Conservation (phyloP, 2,888 invertebrate species). For the Marronus borbonicus region DNA sequence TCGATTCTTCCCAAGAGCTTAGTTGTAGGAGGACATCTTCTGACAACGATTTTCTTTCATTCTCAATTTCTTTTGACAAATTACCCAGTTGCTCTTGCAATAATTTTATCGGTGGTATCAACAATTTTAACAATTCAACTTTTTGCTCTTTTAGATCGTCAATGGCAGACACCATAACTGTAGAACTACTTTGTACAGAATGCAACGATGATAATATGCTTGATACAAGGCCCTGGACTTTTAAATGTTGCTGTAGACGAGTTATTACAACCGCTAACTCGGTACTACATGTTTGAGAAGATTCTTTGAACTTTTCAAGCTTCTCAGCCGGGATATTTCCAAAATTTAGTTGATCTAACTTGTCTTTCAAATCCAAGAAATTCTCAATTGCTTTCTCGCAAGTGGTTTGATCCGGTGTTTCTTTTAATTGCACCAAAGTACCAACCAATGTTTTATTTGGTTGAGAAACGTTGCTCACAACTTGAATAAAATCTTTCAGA, state of each 20-base stretch:
- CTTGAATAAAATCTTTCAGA: conserved; percentile 32
- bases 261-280: background rate
- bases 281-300: conserved; percentile 20
- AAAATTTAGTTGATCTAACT: conserved; percentile 19
- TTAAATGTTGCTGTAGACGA: background rate
- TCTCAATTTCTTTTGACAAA: conserved; percentile 7
- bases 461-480: background rate
- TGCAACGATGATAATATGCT: conserved; percentile 3
- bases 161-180: background rate
- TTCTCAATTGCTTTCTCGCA: background rate
- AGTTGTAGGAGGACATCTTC: conserved; percentile 10
- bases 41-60: background rate
- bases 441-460: background rate
- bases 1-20: background rate
- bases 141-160: background rate
- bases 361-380: conserved; percentile 23
- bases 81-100: background rate
- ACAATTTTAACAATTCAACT: background rate
- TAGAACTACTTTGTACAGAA: background rate
- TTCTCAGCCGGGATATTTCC: conserved; percentile 4
- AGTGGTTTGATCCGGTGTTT: background rate
- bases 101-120: background rate
- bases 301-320: conserved; percentile 20
- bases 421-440: background rate
- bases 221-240: background rate